These are phyloP conservation scores for Cynopterus sphinx DNA, from an alignment of 2,797 vertebrate species.

Conservation along the genomic window DNA sequence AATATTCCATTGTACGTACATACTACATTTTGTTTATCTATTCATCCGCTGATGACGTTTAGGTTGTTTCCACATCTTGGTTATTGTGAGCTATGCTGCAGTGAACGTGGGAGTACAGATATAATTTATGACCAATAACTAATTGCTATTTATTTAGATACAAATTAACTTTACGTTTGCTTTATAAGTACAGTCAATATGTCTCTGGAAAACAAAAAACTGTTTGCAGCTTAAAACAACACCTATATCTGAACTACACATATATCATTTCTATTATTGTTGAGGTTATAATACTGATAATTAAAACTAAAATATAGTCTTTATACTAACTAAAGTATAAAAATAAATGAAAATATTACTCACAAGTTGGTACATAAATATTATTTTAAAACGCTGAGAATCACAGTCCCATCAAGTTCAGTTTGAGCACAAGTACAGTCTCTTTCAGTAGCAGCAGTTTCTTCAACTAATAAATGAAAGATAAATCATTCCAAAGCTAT, in stretches of 20 bases:
- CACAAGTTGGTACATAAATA: neutral
- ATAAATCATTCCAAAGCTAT: neutral
- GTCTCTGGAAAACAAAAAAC: neutral
- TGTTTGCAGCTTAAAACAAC: neutral
- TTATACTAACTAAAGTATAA: neutral
- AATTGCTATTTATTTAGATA: neutral
- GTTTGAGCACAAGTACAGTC: neutral
- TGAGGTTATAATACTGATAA: neutral
- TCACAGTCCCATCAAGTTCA: neutral
- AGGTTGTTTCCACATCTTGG: neutral
- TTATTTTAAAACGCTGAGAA: constrained; percentile 18
- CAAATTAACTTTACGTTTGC: neutral
- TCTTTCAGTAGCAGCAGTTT: neutral
- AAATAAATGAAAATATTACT: neutral
- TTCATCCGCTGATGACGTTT: neutral
- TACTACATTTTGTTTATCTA: neutral
- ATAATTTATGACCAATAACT: neutral
- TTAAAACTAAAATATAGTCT: neutral
- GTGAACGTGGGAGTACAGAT: neutral
- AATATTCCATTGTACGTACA: neutral
- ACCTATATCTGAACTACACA: neutral
- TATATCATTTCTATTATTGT: neutral
- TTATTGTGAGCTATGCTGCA: neutral
- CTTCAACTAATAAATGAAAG: neutral
- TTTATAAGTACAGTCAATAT: neutral